Base-by-base conservation (phyloP, 2,888 invertebrate genomes). In the Eurytoma californica region DNA sequence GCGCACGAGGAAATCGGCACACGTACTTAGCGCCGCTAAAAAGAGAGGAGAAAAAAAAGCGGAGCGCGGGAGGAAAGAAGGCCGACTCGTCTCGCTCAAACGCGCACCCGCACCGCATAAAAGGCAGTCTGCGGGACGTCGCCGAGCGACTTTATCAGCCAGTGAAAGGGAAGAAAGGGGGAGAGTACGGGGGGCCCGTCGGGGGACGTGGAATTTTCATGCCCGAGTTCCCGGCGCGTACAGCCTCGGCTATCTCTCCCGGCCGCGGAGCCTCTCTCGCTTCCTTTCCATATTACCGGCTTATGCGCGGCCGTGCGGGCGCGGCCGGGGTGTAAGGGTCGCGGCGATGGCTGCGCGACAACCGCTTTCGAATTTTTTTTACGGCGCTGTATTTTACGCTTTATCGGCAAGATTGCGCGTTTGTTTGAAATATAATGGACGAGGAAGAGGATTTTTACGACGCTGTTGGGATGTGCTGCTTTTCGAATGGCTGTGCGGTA, bases 141-240 rank as follows among this genome's bases (percentile, higher is more conserved):
- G 72, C 14, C 13, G 61, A 66, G 55, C 65, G 66, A 74, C 73
- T 74, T 74, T 74, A 74, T 74, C 66, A 74, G 72, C 30, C 53
- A 18, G 13, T 47, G 57, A 63, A 65, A 74, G 66, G 58, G 57
- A 66, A 73, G 30, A 51, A 28, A 30, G 28, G 47, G 20, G 30
- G 18, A 24, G 12, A 14, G 51, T 16, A 14, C n/a, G 24, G 24
- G 24, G 7, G 24, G 12, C n/a, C 63, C 4, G 51, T 49, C 24
- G 24, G 84, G 84, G 86, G 84, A 83, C 86, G 86, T 82, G 83
- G 85, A 85, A 86, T 86, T 87, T 86, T 86, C 85, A 87, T 86
- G 85, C 86, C 83, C 84, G 84, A 83, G 5, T 39, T 39, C 39
- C 7, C 39, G 7, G 39, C 39, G 39, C 7, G 24, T 24, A 24